Evolutionary conservation across 2,888 invertebrate species (phyloP).

Genomic region (Tribolium freemani): DNA sequence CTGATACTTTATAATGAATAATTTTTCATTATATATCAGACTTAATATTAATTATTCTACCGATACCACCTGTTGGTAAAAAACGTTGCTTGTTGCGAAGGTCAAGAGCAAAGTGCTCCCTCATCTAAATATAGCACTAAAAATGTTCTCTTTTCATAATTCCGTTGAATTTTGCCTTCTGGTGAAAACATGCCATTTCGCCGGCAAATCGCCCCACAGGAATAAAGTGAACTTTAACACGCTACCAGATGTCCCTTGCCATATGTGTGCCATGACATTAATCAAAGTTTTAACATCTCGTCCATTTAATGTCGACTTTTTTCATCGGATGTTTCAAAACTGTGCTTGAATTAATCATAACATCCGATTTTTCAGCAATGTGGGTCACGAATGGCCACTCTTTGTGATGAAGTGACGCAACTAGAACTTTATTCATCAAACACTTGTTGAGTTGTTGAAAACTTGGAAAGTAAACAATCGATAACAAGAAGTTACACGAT

Average conservation of each 20-base stretch:
- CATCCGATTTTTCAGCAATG: slow-evolving; percentile 7
- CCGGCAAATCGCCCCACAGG: not conserved
- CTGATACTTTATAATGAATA: too few relatives aligned
- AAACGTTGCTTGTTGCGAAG: too few relatives aligned
- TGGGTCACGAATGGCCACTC: slow-evolving; percentile 4
- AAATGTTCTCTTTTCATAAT: not conserved
- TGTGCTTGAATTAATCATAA: not conserved
- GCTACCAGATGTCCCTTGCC: not conserved
- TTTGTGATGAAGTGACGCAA: slow-evolving; percentile 16
- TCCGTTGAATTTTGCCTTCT: not conserved
- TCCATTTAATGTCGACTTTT: not conserved
- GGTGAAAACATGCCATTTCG: not conserved
- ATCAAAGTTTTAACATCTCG: not conserved
- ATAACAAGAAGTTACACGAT: slow-evolving; percentile 20
- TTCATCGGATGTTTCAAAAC: not conserved
- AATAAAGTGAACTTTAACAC: not conserved
- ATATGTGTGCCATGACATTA: slow-evolving; percentile 9
- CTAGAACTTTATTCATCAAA: slow-evolving; percentile 12
- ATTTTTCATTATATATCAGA: too few relatives aligned
- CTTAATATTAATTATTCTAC: too few relatives aligned
- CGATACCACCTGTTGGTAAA: too few relatives aligned
- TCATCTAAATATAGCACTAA: not conserved
- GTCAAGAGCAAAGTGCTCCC: too few relatives aligned
- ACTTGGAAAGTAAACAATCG: slow-evolving; percentile 22
- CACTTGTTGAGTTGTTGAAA: slow-evolving; percentile 30